Evolutionary conservation across 2,888 invertebrate genomes (phyloP).

Genomic region (Pristionchus japonicus): DNA sequence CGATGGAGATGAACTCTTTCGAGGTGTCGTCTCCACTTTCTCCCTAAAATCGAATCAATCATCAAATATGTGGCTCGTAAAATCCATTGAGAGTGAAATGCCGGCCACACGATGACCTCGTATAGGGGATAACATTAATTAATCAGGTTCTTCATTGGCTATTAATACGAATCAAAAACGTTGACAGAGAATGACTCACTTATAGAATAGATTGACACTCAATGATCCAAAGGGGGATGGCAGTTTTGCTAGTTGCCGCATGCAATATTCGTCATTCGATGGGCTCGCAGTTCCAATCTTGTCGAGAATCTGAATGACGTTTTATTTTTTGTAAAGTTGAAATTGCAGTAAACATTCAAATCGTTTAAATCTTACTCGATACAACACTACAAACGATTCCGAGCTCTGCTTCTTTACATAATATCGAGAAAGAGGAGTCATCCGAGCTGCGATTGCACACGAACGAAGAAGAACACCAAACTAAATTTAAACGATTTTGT

Average conservation of each 20-base stretch:
- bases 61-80: neutral
- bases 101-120: neutral
- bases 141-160: neutral
- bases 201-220: neutral
- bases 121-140: neutral
- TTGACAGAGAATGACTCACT: neutral
- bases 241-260: slow-evolving; percentile 4
- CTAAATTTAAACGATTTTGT: neutral
- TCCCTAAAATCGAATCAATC: neutral
- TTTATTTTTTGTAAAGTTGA: neutral
- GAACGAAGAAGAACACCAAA: slow-evolving; percentile 44
- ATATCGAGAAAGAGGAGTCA: slow-evolving; percentile 42
- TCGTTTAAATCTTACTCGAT: neutral
- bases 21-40: slow-evolving; percentile 1
- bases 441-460: slow-evolving; percentile 21
- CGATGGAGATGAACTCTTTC: neutral
- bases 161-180: neutral
- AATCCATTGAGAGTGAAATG: neutral
- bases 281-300: neutral
- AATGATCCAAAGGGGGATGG: slow-evolving; percentile 33
- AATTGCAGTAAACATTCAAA: neutral
- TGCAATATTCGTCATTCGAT: neutral
- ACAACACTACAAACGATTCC: slow-evolving; percentile 36
- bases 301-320: neutral
- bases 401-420: slow-evolving; percentile 42